Base-by-base conservation (phyloP, 2,113 vertebrate species). In the Conger conger region DNA sequence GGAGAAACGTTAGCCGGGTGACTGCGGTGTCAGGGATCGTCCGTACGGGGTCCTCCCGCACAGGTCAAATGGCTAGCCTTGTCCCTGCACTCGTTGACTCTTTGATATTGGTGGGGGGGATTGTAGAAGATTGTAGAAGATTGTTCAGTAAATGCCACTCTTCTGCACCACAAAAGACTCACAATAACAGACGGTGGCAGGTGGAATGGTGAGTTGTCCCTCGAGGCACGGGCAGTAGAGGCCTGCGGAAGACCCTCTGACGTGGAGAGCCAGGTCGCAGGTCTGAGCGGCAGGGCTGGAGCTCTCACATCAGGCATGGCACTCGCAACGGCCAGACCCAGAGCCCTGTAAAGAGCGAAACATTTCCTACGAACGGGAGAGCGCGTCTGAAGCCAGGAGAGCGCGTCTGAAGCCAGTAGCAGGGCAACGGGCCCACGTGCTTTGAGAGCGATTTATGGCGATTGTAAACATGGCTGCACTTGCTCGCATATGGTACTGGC, bases 1-100 rank as follows among this genome's bases (percentile, higher is more conserved):
- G 76, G 87, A 90, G 89, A 89, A 86, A 90, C 89, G 90, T 88
- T 86, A 91, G 86, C 83, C 53, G 54, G 77, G 80, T 37, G 45
- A 76, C 50, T 79, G 17, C 78, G 16, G 30, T 54, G 57, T 54
- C 36, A 0, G 4, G 81, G 40, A 86, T 82, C 38, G 77, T 82
- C 88, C 85, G 45, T 83, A 88, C 82, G 87, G 87, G 76, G 80
- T 83, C 88, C 45, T 89, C 85, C 81, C 82, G 86, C 35, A 80
- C 82, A 84, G 85, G 86, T 85, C 84, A 87, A 77, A 63, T 8
- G 80, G 80, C 38, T 20, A 38, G 30, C 80, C 42, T 78, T 8
- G 23, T 86, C 87, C 84, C 9, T 86, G 57, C 42, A 73, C 85
- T 86, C 78, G 54, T 57, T 73, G 68, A 73, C 68, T 73, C n/a